Evolutionary conservation across 2,888 invertebrate genomes (phyloP).

Genomic region (Cheilosia variabilis): DNA sequence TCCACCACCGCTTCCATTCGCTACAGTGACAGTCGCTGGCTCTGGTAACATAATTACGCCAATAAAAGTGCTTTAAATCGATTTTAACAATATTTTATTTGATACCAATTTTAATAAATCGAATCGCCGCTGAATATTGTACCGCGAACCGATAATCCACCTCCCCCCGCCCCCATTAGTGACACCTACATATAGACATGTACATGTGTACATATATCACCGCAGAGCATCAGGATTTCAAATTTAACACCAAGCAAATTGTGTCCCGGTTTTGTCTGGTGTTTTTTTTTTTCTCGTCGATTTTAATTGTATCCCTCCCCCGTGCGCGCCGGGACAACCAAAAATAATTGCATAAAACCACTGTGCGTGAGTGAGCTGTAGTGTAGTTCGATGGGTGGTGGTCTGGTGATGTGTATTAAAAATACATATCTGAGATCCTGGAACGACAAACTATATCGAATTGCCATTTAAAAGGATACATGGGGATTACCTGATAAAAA

Average conservation of each 20-base stretch:
- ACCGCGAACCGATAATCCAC: constrained; percentile 36
- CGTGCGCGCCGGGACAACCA: constrained; percentile 23
- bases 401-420: constrained; percentile 63
- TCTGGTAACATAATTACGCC: constrained; percentile 75
- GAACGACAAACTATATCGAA: constrained; percentile 74
- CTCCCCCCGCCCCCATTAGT: not conserved
- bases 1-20: not conserved
- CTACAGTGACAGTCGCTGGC: constrained; percentile 7
- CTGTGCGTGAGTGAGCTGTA: constrained; percentile 68
- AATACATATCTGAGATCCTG: constrained; percentile 72
- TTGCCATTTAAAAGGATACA: constrained; percentile 75
- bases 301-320: constrained; percentile 62
- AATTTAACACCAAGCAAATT: constrained; percentile 74
- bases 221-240: constrained; percentile 70
- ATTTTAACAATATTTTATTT: constrained; percentile 76
- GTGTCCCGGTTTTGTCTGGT: constrained; percentile 64
- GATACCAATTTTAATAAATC: constrained; percentile 76
- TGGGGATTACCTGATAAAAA: constrained; percentile 74
- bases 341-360: constrained; percentile 75
- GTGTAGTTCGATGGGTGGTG: constrained; percentile 21
- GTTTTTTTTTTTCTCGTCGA: constrained; percentile 53
- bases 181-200: too few species aligned
- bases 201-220: constrained; percentile 2
- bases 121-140: constrained; percentile 61
- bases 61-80: constrained; percentile 75